Percentiles rank a stretch among this genome's conserved stretches.
Conservation (phyloP, 2,797 vertebrate genomes). For the Ceryle rudis region DNA sequence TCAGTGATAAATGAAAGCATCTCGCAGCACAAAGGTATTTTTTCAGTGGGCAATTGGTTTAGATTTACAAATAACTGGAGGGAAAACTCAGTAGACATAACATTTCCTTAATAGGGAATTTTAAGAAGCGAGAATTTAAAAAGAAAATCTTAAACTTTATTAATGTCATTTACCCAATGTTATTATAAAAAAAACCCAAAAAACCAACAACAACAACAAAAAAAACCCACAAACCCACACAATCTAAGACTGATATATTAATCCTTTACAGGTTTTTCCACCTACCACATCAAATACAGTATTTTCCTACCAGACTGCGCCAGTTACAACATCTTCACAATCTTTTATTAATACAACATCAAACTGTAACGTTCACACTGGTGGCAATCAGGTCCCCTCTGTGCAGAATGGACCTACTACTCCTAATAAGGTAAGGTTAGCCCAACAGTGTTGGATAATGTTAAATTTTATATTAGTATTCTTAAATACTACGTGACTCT, state of each 20-base stretch:
- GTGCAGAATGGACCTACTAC: conserved; percentile 79
- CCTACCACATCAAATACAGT: conserved; percentile 79
- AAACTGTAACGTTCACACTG: conserved; percentile 77
- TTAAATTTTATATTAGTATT: not conserved
- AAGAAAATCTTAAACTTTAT: not conserved
- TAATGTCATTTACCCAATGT: not conserved
- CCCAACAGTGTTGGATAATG: not conserved
- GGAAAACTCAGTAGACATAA: not conserved
- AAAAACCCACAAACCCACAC: not conserved
- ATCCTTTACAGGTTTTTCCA: conserved; percentile 83
- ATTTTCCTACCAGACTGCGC: conserved; percentile 79
- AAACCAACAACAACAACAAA: not conserved
- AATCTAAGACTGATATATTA: conserved; percentile 30
- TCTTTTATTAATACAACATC: conserved; percentile 81
- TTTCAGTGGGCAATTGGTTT: not conserved
- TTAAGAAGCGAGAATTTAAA: not conserved
- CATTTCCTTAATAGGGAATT: not conserved
- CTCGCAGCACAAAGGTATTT: not conserved
- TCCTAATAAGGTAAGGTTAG: conserved; percentile 81
- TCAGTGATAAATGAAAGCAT: not conserved
- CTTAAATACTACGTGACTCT: not conserved
- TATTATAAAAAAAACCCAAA: not conserved
- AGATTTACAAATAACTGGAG: not conserved
- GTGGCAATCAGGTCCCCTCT: conserved; percentile 67
- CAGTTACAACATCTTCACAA: conserved; percentile 79